Evolutionary conservation across 2,888 invertebrate genomes (phyloP), one percentile per base, ranked within the genome.

Genomic region (Eustalomyia histrio): DNA sequence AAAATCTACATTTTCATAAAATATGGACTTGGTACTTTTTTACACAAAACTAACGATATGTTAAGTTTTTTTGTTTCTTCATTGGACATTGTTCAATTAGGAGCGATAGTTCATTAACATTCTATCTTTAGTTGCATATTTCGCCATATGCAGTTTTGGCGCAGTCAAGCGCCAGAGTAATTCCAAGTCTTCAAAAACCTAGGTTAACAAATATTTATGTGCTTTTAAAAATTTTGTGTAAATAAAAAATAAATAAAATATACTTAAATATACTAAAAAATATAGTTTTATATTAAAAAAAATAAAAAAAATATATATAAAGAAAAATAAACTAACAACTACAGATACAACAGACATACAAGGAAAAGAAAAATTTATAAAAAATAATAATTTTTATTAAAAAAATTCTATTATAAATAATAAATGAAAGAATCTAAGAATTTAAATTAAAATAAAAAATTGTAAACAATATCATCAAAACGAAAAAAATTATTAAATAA

Each of bases 311-410:
- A 35, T 3, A 52, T 17, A 18, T 21, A 53, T 17, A 53, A 16
- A 18, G 8, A 53, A 53, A 21, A 17, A 55, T 55, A 55, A 55
- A 55, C 55, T 55, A 55, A 21, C 21, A 81, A 83, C 83, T 83
- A 63, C 80, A 83, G 73, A 84, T 83, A 82, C 83, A 84, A 83
- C 80, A 82, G 71, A 83, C 73, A 83, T 80, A 83, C 83, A 84
- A 84, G 83, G 83, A 84, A 84, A 76, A 60, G 21, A 55, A 58
- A 69, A 76, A 85, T 85, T 85, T 86, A 86, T 86, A 84, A 85
- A 87, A 85, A 85, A 74, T 78, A 85, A 86, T 85, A 87, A 86
- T 85, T 86, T 84, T 67, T 86, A 87, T 85, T 85, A 86, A 87
- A 86, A 85, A 86, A 86, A 86, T 53, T 67, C 18, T 67, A 67